Percentiles rank a stretch among this genome's conserved stretches.
These are phyloP conservation scores for Pseudomyrmex sp. DNA, from an alignment of 1,140 invertebrate genomes.

Conservation along the genomic window DNA sequence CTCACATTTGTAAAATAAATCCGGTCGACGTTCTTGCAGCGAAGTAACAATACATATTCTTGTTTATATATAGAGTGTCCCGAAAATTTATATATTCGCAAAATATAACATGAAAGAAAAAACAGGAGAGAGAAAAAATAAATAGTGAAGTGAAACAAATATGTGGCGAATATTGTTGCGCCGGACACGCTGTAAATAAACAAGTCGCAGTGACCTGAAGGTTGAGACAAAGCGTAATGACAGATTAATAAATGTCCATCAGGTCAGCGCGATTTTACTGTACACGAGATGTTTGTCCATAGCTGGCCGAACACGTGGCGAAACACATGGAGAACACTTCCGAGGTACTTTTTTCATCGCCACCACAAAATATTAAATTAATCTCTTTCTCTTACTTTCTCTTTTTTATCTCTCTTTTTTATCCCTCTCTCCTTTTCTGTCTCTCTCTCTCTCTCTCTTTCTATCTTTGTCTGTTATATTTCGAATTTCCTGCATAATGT, in stretches of 20 bases:
- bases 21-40: slow-evolving; percentile 71
- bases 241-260: slow-evolving; percentile 64
- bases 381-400: slow-evolving; percentile 41
- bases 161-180: slow-evolving; percentile 4
- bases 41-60: slow-evolving; percentile 69
- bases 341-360: slow-evolving; percentile 78
- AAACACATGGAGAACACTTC: slow-evolving; percentile 82
- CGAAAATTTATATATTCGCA: slow-evolving; percentile 9
- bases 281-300: slow-evolving; percentile 80
- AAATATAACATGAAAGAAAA: neutral
- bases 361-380: slow-evolving; percentile 71
- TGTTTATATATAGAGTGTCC: slow-evolving; percentile 70
- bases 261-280: slow-evolving; percentile 77
- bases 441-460: slow-evolving; percentile 43
- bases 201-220: slow-evolving; percentile 69
- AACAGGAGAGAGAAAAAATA: neutral
- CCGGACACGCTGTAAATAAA: slow-evolving; percentile 71
- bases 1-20: slow-evolving; percentile 36
- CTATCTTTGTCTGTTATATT: slow-evolving; percentile 43
- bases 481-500: slow-evolving; percentile 64
- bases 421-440: neutral
- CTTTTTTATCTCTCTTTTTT: slow-evolving; percentile 48
- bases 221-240: slow-evolving; percentile 43
- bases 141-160: slow-evolving; percentile 1
- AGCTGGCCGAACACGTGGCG: slow-evolving; percentile 85